These are phyloP conservation scores for Caenorhabditis remanei DNA, from an alignment of 1,140 invertebrate genomes.

Conservation along the genomic window DNA sequence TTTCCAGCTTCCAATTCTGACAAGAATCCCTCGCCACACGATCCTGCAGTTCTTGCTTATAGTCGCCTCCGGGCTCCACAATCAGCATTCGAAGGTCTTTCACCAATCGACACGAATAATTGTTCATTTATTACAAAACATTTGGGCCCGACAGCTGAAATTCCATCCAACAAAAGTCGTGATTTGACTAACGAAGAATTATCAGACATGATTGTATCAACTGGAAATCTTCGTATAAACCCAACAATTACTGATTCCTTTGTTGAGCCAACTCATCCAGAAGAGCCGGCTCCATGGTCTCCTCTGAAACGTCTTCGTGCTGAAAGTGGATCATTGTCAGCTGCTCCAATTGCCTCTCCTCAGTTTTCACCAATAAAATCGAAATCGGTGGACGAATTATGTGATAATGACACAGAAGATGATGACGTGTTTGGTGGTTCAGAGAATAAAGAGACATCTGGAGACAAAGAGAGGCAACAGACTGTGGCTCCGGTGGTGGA, in stretches of 20 bases:
- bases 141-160: background rate
- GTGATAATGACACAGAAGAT: background rate
- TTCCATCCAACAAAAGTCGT: background rate
- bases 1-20: constrained; percentile 5
- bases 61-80: constrained; percentile 22
- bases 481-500: background rate
- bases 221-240: constrained; percentile 39
- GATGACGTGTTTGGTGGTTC: constrained; percentile 1
- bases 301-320: constrained; percentile 39
- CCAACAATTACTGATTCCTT: background rate
- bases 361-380: constrained; percentile 32
- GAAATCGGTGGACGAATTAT: background rate
- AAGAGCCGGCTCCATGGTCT: constrained; percentile 21
- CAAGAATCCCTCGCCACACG: constrained; percentile 2
- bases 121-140: constrained; percentile 46
- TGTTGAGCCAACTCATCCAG: background rate
- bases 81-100: constrained; percentile 39
- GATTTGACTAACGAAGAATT: constrained; percentile 35
- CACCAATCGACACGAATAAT: constrained; percentile 34
- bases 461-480: background rate
- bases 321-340: background rate
- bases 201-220: constrained; percentile 39
- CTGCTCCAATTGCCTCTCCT: constrained; percentile 6
- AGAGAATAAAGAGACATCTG: background rate
- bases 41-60: constrained; percentile 27